phyloP scores from a whole-genome alignment of 2,797 vertebrate genomes.

The Falco columbarius region DNA sequence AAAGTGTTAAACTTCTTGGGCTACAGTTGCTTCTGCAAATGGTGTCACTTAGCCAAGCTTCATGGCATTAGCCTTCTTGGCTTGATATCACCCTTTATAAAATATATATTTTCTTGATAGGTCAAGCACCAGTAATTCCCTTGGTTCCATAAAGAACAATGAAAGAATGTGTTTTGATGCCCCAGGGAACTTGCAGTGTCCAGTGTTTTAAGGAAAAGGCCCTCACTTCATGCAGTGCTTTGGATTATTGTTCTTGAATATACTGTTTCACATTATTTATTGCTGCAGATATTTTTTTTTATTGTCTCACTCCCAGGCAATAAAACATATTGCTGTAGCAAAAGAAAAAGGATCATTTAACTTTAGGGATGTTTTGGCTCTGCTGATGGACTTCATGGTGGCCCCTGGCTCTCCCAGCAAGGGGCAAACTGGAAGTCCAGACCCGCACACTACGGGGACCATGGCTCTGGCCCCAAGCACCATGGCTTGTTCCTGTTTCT shows the following conservation, averaged over 20 bases:
- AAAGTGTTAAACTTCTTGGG: background rate
- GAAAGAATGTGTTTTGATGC: background rate
- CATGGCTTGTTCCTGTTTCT: accelerated
- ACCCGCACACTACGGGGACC: accelerated
- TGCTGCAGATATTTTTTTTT: background rate
- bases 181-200: background rate
- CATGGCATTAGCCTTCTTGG: background rate
- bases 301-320: conserved; percentile 35
- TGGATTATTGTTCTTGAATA: conserved; percentile 26
- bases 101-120: background rate
- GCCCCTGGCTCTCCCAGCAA: background rate
- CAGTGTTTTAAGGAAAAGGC: conserved; percentile 1
- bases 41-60: background rate
- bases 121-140: background rate
- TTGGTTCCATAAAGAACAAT: background rate
- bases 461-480: accelerated
- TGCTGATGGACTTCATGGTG: background rate
- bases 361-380: background rate
- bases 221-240: background rate
- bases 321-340: conserved; percentile 23
- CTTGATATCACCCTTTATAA: background rate
- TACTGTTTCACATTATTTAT: conserved; percentile 35
- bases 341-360: background rate
- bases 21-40: background rate
- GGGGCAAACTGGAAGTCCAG: background rate